phyloP scores from a whole-genome alignment of 2,113 vertebrate genomes.

The Phylloscopus trochilus region DNA sequence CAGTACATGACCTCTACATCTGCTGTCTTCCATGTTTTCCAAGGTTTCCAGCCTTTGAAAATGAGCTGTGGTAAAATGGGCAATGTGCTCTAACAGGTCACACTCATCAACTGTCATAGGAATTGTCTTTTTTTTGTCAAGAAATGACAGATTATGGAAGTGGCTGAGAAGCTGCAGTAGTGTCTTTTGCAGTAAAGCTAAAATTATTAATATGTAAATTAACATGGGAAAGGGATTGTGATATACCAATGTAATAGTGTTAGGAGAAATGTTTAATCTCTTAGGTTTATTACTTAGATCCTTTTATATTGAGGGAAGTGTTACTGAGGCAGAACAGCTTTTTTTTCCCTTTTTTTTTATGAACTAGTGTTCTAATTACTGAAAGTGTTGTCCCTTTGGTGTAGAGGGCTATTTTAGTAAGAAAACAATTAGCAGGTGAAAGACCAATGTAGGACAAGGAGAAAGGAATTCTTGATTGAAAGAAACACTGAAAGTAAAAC shows the following conservation, averaged over 20 bases:
- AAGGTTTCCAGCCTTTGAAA: not conserved
- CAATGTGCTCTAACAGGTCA: not conserved
- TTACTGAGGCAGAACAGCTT: not conserved
- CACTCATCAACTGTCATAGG: accelerated
- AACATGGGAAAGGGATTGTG: not conserved
- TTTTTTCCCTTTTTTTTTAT: not conserved
- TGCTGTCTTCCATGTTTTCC: not conserved
- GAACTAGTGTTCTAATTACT: constrained; percentile 48
- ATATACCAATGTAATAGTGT: not conserved
- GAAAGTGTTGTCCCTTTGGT: constrained; percentile 38
- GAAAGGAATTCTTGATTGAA: not conserved
- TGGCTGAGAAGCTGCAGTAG: not conserved
- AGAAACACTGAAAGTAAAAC: not conserved
- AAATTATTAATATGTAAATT: not conserved
- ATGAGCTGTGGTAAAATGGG: not conserved
- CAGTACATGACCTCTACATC: not conserved
- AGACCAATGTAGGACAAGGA: constrained; percentile 62
- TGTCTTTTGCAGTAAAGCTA: not conserved
- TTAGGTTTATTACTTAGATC: not conserved
- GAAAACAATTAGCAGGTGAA: constrained; percentile 49
- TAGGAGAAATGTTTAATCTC: not conserved
- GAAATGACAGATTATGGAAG: not conserved
- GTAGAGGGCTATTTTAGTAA: constrained; percentile 53
- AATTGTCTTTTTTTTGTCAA: not conserved
- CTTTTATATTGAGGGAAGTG: not conserved